Evolutionary conservation across 1,140 invertebrate species (phyloP).

Genomic region (Zaprionus inermis): DNA sequence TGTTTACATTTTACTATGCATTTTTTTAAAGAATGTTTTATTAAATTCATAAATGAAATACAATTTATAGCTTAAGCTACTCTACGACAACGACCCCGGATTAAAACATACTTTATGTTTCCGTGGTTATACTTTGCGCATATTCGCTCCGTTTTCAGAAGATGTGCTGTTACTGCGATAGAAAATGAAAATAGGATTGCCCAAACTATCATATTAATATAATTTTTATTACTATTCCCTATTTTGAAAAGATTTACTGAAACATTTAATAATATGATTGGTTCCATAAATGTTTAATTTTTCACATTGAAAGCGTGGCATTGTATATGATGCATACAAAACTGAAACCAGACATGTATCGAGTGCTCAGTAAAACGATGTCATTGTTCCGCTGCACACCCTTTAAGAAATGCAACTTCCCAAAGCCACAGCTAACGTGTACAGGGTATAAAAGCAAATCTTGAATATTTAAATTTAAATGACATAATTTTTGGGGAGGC

Average conservation of each 20-base stretch:
- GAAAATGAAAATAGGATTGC: neutral
- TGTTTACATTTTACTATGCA: too few relatives aligned
- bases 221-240: too few relatives aligned
- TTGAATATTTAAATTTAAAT: slow-evolving; percentile 75
- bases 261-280: neutral
- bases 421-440: neutral
- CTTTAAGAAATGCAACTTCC: too few relatives aligned
- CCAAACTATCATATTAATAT: neutral
- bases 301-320: too few relatives aligned
- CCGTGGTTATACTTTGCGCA: neutral
- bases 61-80: too few relatives aligned
- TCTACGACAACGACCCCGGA: neutral
- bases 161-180: neutral
- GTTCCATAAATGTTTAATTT: neutral
- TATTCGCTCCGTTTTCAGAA: neutral
- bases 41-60: too few relatives aligned
- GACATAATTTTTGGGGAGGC: slow-evolving; percentile 41
- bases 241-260: neutral
- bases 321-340: too few relatives aligned
- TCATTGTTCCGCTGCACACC: too few relatives aligned
- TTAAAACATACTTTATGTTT: neutral
- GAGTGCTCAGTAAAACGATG: too few relatives aligned
- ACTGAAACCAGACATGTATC: too few relatives aligned
- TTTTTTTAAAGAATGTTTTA: too few relatives aligned
- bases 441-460: slow-evolving; percentile 19